These are phyloP conservation scores for Chiloscyllium plagiosum DNA, from an alignment of 2,113 vertebrate species.

Conservation along the genomic window DNA sequence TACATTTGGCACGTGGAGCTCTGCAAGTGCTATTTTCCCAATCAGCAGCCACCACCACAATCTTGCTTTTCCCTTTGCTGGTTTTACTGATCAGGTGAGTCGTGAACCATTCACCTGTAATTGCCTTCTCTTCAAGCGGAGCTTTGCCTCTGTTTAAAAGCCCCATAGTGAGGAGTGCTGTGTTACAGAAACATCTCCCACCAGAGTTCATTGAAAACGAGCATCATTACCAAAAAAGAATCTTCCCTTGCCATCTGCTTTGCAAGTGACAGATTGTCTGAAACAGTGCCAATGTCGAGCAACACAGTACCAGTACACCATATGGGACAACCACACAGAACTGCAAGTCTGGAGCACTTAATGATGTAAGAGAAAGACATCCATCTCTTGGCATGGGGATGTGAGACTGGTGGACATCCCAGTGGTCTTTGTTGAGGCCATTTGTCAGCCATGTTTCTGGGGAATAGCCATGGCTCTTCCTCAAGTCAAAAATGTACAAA, in stretches of 20 bases:
- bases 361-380: not conserved
- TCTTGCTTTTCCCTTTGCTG: not conserved
- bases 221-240: not conserved
- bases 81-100: not conserved
- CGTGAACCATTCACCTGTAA: no score
- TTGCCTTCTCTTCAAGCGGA: not conserved
- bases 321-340: not conserved
- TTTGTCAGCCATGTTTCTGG: not conserved
- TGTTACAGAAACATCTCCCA: not conserved
- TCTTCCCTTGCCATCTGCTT: not conserved
- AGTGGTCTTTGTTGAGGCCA: not conserved
- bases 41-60: not conserved
- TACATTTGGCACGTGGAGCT: not conserved
- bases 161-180: no score
- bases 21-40: not conserved
- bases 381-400: not conserved
- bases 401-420: not conserved
- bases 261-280: not conserved
- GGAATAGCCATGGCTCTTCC: not conserved
- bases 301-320: not conserved
- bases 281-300: not conserved
- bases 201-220: not conserved
- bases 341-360: constrained; percentile 5
- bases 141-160: no score
- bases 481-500: not conserved